Conservation (phyloP, 2,797 vertebrate genomes). For the Apogon talboti region DNA sequence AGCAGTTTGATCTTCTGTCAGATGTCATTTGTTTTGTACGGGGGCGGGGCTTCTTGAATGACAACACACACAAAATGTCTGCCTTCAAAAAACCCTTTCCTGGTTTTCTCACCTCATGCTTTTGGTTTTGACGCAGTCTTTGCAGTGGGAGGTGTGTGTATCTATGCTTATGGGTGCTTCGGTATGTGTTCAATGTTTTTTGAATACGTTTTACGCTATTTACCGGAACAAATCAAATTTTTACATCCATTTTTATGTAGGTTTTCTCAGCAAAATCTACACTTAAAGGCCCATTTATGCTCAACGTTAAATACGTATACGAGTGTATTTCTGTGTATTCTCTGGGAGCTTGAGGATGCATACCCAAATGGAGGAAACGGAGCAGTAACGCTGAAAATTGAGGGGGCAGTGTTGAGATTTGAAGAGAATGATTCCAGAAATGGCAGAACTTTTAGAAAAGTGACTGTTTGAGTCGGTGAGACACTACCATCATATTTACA, state of each 20-base stretch:
- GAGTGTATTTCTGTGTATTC: no score
- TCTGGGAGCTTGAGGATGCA: no score
- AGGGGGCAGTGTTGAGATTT: no score
- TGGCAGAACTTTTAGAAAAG: no score
- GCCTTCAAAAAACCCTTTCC: conserved; percentile 38
- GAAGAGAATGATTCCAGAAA: no score
- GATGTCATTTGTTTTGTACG: conserved; percentile 18
- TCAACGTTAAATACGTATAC: no score
- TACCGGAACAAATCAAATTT: conserved; percentile 12
- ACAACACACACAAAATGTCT: conserved; percentile 57
- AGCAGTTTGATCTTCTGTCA: conserved; percentile 39
- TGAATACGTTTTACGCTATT: conserved; percentile 10
- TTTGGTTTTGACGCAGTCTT: conserved; percentile 41
- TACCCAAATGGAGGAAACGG: no score
- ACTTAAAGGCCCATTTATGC: background rate
- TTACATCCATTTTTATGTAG: background rate
- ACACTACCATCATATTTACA: no score
- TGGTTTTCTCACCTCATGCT: conserved; percentile 39
- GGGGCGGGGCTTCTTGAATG: conserved; percentile 32
- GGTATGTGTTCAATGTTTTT: conserved; percentile 10
- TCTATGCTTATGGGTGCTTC: conserved; percentile 31
- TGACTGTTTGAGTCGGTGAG: no score
- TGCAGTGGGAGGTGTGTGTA: conserved; percentile 34
- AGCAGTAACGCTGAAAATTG: no score
- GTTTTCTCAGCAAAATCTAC: conserved; percentile 10